Evolutionary conservation across 2,888 invertebrate species (phyloP).

Genomic region (Hipparchia semele): DNA sequence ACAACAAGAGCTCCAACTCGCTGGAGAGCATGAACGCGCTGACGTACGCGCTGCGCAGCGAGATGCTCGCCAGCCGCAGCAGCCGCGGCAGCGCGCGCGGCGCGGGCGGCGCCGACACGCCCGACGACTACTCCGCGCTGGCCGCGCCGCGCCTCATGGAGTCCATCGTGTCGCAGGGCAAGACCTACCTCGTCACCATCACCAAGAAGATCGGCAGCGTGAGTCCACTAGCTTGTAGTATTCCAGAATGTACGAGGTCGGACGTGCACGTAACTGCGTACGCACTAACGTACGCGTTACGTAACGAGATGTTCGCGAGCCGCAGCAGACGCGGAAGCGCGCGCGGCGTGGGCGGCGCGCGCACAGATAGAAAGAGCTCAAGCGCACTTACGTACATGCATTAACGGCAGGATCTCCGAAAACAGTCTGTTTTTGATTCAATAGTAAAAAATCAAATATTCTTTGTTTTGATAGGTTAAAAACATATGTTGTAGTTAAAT

Average conservation of each 20-base stretch:
- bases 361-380: no score
- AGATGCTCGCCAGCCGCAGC: slow-evolving; percentile 37
- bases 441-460: no score
- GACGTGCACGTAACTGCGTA: slow-evolving; percentile 44
- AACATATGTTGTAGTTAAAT: no score
- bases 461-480: no score
- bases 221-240: no score
- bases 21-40: slow-evolving; percentile 63
- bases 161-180: slow-evolving; percentile 72
- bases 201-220: slow-evolving; percentile 72
- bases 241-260: no score
- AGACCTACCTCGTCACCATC: slow-evolving; percentile 72
- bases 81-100: slow-evolving; percentile 44
- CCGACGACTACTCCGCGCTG: slow-evolving; percentile 51
- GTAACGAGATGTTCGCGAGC: slow-evolving; percentile 43
- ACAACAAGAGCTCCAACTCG: slow-evolving; percentile 64
- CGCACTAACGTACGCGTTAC: slow-evolving; percentile 57
- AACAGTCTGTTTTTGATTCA: no score
- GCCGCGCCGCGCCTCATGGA: slow-evolving; percentile 71
- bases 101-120: slow-evolving; percentile 43
- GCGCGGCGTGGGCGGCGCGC: slow-evolving; percentile 24
- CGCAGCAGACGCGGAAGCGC: slow-evolving; percentile 43
- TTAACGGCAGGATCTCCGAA: no score
- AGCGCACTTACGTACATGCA: no score
- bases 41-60: slow-evolving; percentile 55